Conservation (phyloP, 2,113 vertebrate genomes). For the Sus scrofa region T2T-Sscrofa CM000824.6:206560001-206560500, state of each 20-base stretch:
- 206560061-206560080: not conserved
- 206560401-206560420: not conserved
- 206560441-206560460: not conserved
- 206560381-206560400: fast-evolving
- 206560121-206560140: not conserved
- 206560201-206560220: not conserved
- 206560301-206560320: not conserved
- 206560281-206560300: not conserved
- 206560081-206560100: slow-evolving; percentile 52
- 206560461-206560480: not conserved
- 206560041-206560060: not conserved
- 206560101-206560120: not conserved
- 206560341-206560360: not conserved
- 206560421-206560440: not conserved
- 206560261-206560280: fast-evolving
- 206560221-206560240: not conserved
- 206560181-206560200: not conserved
- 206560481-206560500: not conserved
- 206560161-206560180: not conserved
- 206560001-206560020: slow-evolving; percentile 55
- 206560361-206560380: not conserved
- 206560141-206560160: not conserved
- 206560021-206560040: slow-evolving; percentile 58
- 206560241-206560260: not conserved
- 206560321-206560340: not conserved